Percentiles rank a stretch among this genome's conserved stretches.
These are phyloP conservation scores for Rachycentron canadum DNA, from an alignment of 2,797 vertebrate species.

Conservation along the genomic window DNA sequence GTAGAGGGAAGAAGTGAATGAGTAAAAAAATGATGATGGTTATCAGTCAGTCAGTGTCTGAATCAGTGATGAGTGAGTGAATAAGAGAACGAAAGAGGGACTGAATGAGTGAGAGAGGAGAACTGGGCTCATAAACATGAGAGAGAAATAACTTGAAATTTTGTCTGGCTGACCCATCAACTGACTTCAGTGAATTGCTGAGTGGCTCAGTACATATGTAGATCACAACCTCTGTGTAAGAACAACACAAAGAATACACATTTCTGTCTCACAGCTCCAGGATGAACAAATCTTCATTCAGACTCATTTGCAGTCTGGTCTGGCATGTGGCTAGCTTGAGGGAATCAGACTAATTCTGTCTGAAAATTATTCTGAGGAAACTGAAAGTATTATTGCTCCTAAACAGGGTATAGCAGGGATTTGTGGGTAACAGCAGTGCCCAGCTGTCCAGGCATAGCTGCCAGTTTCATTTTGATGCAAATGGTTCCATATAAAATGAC, in stretches of 20 bases:
- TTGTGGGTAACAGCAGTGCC: conserved; percentile 59
- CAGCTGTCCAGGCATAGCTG: conserved; percentile 67
- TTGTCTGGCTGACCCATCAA: conserved; percentile 32
- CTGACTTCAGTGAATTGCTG: conserved; percentile 22
- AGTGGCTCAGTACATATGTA: conserved; percentile 40
- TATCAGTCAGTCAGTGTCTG: conserved; percentile 46
- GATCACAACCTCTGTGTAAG: conserved; percentile 38
- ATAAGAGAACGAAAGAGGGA: conserved; percentile 23
- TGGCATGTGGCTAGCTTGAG: conserved; percentile 67
- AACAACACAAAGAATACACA: conserved; percentile 56
- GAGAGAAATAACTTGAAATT: conserved; percentile 24
- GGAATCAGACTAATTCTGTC: conserved; percentile 72
- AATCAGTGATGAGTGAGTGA: conserved; percentile 36
- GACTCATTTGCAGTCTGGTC: conserved; percentile 72
- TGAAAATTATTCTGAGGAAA: conserved; percentile 73
- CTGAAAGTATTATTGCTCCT: conserved; percentile 69
- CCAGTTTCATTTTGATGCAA: conserved; percentile 77
- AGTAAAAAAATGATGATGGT: conserved; percentile 29
- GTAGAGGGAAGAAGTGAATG: conserved; percentile 4
- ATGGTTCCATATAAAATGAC: conserved; percentile 61
- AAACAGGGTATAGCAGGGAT: conserved; percentile 56
- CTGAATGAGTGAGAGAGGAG: conserved; percentile 4
- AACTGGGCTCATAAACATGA: conserved; percentile 1
- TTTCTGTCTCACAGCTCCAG: conserved; percentile 44
- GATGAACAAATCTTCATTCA: conserved; percentile 38